Conservation (phyloP, 2,113 vertebrate genomes). For the Tiliqua scincoides region DNA sequence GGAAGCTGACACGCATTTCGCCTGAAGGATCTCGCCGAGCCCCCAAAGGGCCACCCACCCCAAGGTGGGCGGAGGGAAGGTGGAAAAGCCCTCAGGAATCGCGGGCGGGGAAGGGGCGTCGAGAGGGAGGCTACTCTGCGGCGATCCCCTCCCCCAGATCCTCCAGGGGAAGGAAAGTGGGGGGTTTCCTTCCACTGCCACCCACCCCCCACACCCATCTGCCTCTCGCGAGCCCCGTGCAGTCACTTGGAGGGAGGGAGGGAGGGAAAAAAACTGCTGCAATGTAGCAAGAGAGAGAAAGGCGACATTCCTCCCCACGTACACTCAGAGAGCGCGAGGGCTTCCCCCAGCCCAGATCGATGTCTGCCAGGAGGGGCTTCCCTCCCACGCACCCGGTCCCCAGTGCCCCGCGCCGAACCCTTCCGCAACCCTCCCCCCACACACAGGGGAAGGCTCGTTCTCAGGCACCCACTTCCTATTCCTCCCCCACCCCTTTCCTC, state of each 20-base stretch:
- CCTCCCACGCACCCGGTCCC: neutral
- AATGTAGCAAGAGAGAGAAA: slow-evolving; percentile 44
- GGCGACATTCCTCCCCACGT: no score
- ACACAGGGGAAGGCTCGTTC: neutral
- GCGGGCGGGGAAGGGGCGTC: neutral
- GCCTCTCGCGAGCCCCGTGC: slow-evolving; percentile 47
- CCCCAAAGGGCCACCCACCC: neutral
- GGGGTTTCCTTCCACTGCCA: slow-evolving; percentile 20
- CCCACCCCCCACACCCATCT: slow-evolving; percentile 20
- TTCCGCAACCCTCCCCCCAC: neutral
- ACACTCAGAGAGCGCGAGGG: neutral
- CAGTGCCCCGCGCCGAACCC: slow-evolving; percentile 11
- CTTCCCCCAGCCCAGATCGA: neutral
- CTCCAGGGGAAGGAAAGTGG: slow-evolving; percentile 47
- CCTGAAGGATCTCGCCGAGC: neutral
- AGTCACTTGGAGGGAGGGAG: neutral
- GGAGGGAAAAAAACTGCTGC: slow-evolving; percentile 51
- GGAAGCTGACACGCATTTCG: slow-evolving; percentile 1
- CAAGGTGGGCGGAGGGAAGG: neutral
- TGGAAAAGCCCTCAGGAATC: slow-evolving; percentile 36
- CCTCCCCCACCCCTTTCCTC: slow-evolving; percentile 42
- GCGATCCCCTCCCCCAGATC: slow-evolving; percentile 25
- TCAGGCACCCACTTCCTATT: slow-evolving; percentile 79
- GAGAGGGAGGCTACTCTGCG: slow-evolving; percentile 3
- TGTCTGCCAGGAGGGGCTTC: neutral